Evolutionary conservation across 2,888 invertebrate species (phyloP).

Genomic region (Eupsilia transversa): DNA sequence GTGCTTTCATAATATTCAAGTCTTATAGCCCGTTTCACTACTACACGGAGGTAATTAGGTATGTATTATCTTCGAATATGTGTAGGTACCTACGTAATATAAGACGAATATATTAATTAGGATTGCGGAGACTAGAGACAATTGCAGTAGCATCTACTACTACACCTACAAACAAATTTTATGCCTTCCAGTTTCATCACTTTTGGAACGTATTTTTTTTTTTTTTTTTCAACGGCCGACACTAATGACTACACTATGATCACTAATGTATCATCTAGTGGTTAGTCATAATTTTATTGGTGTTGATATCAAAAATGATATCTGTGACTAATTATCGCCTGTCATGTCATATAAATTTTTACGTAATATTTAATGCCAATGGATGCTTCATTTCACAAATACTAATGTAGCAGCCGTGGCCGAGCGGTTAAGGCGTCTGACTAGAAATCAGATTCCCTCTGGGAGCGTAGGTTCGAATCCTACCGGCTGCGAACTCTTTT

Average conservation of each 20-base stretch:
- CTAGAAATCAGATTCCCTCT: constrained; percentile 97
- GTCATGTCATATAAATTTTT: not conserved
- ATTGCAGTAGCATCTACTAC: not conserved
- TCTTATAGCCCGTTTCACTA: too few relatives aligned
- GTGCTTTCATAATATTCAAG: not conserved
- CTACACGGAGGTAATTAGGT: too few relatives aligned
- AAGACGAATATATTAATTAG: not conserved
- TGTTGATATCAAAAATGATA: not conserved
- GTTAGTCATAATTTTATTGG: not conserved
- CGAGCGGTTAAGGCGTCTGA: constrained; percentile 97
- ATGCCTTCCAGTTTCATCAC: not conserved
- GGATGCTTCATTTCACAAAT: accelerated
- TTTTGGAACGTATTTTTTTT: not conserved
- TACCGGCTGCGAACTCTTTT: constrained; percentile 93
- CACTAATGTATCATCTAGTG: not conserved
- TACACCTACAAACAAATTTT: not conserved
- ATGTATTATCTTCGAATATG: too few relatives aligned
- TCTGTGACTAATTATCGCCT: not conserved
- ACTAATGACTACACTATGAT: too few relatives aligned
- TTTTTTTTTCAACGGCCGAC: not conserved
- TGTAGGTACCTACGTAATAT: not conserved
- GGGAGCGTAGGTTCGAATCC: constrained; percentile 97
- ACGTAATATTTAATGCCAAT: not conserved
- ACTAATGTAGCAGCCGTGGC: constrained; percentile 92
- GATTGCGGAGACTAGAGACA: not conserved